Base-by-base conservation (phyloP, 2,888 invertebrate genomes). In the Tridacna gigas region DNA sequence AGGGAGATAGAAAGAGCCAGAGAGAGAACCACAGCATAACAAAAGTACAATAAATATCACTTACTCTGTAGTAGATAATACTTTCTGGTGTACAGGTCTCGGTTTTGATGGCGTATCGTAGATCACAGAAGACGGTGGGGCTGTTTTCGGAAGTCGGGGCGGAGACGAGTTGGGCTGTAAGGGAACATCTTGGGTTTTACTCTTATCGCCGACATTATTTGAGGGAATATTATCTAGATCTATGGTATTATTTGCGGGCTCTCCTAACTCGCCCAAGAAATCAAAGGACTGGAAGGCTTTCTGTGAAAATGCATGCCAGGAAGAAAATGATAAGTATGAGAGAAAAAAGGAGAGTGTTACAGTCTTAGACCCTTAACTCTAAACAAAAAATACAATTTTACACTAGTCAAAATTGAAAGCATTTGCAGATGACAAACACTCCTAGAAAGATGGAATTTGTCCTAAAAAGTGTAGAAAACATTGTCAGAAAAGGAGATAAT, bases 241-340 rank as follows among this genome's bases (percentile, higher is more conserved):
- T 71, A 71, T 71, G 3, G 71, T 71, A 51, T 67, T 67, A 67
- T 48, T 71, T 22, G 71, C 25, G 51, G 71, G 51, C 56, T 71
- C 71, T 25, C 71, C 71, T 22, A 71, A 51, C 18, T 79, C 79
- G n/a, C 75, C 78, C 26, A 83, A 73, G 67, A 83, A 83, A 47
- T 83, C 83, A 66, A 83, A 79, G 26, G 83, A 79, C 66, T 67
- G 51, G 67, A 71, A 71, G 71, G 71, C 71, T 71, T 71, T 45
- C 71, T 71, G 71, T 63, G 28, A 71, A 71, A 71, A 71, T 9
- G 71, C 71, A 71, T 71, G 71, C 71, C 48, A 22, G 18, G 51
- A 71, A 71, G 63, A 51, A 47, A 37, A 28, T n/a, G 67, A 18
- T 45, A 45, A 45, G 20, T 26, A 67, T 11, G 37, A 45, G n/a